Conservation (phyloP, 2,113 vertebrate species). For the Oncorhynchus tshawytscha region DNA sequence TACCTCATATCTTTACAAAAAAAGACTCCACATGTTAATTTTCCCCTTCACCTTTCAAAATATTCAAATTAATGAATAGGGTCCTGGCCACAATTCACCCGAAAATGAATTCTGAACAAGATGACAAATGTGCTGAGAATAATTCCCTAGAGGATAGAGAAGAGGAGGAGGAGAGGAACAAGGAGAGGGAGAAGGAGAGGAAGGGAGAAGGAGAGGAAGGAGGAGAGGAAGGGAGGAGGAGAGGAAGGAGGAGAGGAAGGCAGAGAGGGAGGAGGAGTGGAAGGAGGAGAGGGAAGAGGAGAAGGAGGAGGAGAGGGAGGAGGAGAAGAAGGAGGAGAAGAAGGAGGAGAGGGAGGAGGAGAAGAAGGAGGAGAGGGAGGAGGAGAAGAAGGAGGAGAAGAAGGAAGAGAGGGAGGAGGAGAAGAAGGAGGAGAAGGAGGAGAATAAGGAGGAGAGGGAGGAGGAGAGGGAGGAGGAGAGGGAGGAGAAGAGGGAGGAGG, state of each 20-base stretch:
- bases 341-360: not conserved
- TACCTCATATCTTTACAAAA: constrained; percentile 26
- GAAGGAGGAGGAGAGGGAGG: not conserved
- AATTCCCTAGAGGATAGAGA: constrained; percentile 47
- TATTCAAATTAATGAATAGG: constrained; percentile 50
- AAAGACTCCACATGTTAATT: constrained; percentile 39
- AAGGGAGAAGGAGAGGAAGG: not conserved
- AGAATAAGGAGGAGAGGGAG: not conserved
- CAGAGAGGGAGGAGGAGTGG: not conserved
- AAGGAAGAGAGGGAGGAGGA: not conserved
- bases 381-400: not conserved
- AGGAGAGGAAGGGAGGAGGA: not conserved
- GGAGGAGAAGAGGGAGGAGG: too few species aligned
- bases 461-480: too few species aligned
- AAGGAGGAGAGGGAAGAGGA: too few species aligned
- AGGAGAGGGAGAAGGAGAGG: not conserved
- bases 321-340: not conserved
- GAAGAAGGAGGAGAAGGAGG: not conserved
- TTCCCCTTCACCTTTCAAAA: constrained; percentile 46
- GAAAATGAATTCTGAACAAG: constrained; percentile 56
- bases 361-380: not conserved
- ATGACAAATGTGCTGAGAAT: constrained; percentile 55
- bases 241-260: constrained; percentile 23
- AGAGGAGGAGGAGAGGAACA: not conserved
- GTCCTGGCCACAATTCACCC: constrained; percentile 52